Evolutionary conservation across 2,797 vertebrate species (phyloP), one percentile per base, ranked within the genome.

Genomic region (Holocentrus rufus): DNA sequence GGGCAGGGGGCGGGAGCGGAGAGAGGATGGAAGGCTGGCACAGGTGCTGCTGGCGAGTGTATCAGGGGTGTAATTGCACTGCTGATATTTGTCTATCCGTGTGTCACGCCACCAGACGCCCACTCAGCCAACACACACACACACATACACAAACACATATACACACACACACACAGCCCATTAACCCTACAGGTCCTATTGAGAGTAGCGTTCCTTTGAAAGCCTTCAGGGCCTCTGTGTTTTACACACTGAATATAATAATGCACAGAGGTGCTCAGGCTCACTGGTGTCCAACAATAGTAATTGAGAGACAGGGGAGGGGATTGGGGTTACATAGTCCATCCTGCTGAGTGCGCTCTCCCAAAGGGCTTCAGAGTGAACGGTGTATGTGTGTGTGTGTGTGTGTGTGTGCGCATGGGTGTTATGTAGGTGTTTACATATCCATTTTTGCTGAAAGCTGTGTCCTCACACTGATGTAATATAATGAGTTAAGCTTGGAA

Each of bases 151-250:
- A 62, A 27, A 27, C 64, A 54, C 53, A 50, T 65, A 71, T 61
- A 76, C 77, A 44, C 39, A 17, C 61, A 39, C 61, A 74, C 80
- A 83, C 84, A 74, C 77, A 91, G 86, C 87, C 91, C 89, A 92
- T 94, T 94, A 93, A 94, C 92, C 91, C 92, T 92, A 93, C 93
- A 94, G 94, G 93, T 94, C 89, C 89, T 93, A 92, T 89, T 90
- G 91, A 94, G 83, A 82, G 85, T 74, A 75, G 86, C 90, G 92
- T 90, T 93, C 92, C 91, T 93, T 91, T 93, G 90, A 93, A 92
- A 92, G 87, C 89, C 91, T 90, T 90, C 79, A 55, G 86, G 91
- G 86, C 88, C 90, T 85, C 78, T 85, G 89, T 90, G 91, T 91
- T 92, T 93, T 91, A 91, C 90, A 89, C 86, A 76, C 86, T 90